Evolutionary conservation across 2,888 invertebrate species (phyloP), one percentile per base, ranked within the genome.

Genomic region (Altica lythri): DNA sequence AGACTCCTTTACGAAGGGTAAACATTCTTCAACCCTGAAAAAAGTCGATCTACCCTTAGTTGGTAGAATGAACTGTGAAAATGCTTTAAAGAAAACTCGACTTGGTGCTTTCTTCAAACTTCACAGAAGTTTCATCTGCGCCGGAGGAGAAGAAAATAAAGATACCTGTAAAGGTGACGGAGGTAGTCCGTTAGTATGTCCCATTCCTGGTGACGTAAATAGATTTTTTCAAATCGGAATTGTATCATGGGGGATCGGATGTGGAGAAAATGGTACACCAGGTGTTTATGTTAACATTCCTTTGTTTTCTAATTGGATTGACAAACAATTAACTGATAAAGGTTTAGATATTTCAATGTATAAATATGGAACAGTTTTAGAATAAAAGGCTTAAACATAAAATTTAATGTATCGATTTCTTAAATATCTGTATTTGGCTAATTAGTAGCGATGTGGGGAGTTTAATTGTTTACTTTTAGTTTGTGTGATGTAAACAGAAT

Each of bases 231-330:
- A 84, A 62, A 40, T 40, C 10, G 93, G 93, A 0, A 84, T 92
- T 9, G 90, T 92, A 0, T 86, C 92, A 0, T 94, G 93, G 92
- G 93, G 93, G 12, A 86, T 94, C 50, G 89, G 88, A 2, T 94
- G 93, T 65, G 92, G 92, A 0, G 5, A 62, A 2, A 56, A 56
- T 55, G 79, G 81, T 43, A 81, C 88, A 1, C 93, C 93, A 0
- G 92, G 88, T 0, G 90, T 91, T 0, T 94, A 92, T 72, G 86
- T 86, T 0, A 84, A 85, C 66, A 86, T 91, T 0, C 80, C 88
- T 0, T 67, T 77, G 38, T 88, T 85, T 68, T 78, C 86, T 4
- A 70, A 78, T 8, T 92, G 92, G 92, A 86, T 92, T 32, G 88
- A 89, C 70, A 70, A 74, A 10, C 79, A 84, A 49, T 80, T 88